phyloP scores from a whole-genome alignment of 2,113 vertebrate genomes.

The Chiloscyllium plagiosum region DNA sequence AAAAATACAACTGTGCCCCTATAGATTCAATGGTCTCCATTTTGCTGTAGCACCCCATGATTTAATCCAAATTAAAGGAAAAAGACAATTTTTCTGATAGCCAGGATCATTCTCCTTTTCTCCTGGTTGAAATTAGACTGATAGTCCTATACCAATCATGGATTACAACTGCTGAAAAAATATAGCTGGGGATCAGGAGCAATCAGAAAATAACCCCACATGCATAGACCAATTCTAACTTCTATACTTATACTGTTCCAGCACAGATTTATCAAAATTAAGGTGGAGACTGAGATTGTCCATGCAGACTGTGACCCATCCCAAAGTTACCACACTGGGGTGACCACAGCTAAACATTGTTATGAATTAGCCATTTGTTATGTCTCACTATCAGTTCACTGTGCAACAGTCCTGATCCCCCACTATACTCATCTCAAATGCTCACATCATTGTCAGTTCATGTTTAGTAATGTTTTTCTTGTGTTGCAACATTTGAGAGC shows the following conservation, averaged over 20 bases:
- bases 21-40: background rate
- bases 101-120: background rate
- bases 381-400: background rate
- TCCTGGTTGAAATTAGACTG: background rate
- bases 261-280: background rate
- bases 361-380: background rate
- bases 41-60: background rate
- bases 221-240: background rate
- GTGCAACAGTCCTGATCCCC: background rate
- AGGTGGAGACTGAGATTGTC: too few relatives aligned
- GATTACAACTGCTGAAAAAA: background rate
- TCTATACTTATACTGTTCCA: background rate
- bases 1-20: background rate
- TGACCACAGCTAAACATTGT: background rate
- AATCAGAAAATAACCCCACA: background rate
- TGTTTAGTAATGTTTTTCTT: too few relatives aligned
- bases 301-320: background rate
- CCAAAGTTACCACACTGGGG: background rate
- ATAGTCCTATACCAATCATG: background rate
- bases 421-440: background rate
- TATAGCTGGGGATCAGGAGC: background rate
- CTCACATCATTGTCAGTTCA: too few relatives aligned
- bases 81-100: background rate
- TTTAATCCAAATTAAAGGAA: background rate
- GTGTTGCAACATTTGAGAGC: background rate